Evolutionary conservation across 2,888 invertebrate genomes (phyloP).

Genomic region (Meandrusa payeni): DNA sequence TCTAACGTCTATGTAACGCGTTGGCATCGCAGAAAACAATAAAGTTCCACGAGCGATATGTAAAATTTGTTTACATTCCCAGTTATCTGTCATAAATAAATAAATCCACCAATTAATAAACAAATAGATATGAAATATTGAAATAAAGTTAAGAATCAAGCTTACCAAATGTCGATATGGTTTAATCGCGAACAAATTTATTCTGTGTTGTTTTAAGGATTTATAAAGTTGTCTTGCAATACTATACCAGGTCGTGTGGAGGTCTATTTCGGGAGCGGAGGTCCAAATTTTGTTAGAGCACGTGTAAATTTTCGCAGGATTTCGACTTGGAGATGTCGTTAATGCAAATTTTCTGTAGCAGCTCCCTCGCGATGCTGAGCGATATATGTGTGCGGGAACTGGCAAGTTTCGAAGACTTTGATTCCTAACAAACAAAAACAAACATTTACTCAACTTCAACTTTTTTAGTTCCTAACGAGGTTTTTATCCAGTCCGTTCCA

Average conservation of each 20-base stretch:
- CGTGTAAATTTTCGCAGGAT: constrained; percentile 93
- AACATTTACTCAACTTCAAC: too few species aligned
- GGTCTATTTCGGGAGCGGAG: neutral
- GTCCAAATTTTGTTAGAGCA: constrained; percentile 76
- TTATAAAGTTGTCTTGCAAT: constrained; percentile 10
- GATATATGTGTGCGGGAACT: constrained; percentile 91
- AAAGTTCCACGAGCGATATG: too few species aligned
- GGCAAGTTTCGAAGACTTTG: constrained; percentile 84
- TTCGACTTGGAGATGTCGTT: constrained; percentile 92
- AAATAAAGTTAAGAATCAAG: too few species aligned
- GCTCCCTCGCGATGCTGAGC: constrained; percentile 89
- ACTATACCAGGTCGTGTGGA: neutral
- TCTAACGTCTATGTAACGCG: too few species aligned
- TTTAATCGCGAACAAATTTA: too few species aligned
- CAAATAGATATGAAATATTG: too few species aligned
- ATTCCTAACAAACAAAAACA: constrained; percentile 54
- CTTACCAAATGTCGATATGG: too few species aligned
- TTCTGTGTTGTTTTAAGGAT: too few species aligned
- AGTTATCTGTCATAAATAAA: too few species aligned
- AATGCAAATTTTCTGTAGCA: constrained; percentile 91
- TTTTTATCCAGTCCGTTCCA: neutral
- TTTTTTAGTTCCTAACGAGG: neutral
- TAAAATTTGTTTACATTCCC: too few species aligned
- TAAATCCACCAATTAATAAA: too few species aligned
- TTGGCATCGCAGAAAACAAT: too few species aligned